Evolutionary conservation across 2,113 vertebrate genomes (phyloP).

Genomic region (Camelus bactrianus): DNA sequence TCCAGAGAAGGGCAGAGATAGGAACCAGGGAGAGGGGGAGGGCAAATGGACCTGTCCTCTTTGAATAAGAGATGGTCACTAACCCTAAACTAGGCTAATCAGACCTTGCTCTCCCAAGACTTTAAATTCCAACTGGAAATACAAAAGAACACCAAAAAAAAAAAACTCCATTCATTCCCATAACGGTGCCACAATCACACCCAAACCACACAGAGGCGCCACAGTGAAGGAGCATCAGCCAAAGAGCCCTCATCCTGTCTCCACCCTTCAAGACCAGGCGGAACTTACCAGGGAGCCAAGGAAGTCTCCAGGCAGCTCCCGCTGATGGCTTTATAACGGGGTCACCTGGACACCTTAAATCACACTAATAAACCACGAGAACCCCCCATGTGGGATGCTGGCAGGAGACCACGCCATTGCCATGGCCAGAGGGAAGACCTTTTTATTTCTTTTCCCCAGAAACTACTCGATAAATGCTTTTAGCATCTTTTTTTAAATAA

Average conservation of each 20-base stretch:
- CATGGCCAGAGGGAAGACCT: slow-evolving; percentile 59
- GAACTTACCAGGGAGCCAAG: not conserved
- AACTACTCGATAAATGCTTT: slow-evolving; percentile 78
- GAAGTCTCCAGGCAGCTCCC: not conserved
- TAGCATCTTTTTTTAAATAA: slow-evolving; percentile 26
- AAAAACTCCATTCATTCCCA: not conserved
- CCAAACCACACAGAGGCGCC: not conserved
- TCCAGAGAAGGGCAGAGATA: not conserved
- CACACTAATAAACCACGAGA: slow-evolving; percentile 65
- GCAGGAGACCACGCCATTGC: slow-evolving; percentile 56
- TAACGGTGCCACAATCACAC: not conserved
- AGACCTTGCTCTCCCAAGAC: not conserved
- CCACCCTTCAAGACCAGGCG: not conserved
- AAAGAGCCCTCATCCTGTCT: not conserved
- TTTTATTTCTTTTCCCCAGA: slow-evolving; percentile 75
- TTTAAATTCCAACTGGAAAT: not conserved
- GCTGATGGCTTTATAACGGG: slow-evolving; percentile 44
- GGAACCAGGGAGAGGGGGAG: not conserved
- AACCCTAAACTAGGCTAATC: not conserved
- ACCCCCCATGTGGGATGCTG: not conserved
- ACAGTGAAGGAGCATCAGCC: not conserved
- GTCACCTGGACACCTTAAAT: slow-evolving; percentile 69
- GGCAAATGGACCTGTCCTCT: not conserved
- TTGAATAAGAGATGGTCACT: not conserved
- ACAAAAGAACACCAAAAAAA: not conserved